Evolutionary conservation across 2,888 invertebrate species (phyloP), one percentile per base, ranked within the genome.

Genomic region (Leptinotarsa peninsularis): DNA sequence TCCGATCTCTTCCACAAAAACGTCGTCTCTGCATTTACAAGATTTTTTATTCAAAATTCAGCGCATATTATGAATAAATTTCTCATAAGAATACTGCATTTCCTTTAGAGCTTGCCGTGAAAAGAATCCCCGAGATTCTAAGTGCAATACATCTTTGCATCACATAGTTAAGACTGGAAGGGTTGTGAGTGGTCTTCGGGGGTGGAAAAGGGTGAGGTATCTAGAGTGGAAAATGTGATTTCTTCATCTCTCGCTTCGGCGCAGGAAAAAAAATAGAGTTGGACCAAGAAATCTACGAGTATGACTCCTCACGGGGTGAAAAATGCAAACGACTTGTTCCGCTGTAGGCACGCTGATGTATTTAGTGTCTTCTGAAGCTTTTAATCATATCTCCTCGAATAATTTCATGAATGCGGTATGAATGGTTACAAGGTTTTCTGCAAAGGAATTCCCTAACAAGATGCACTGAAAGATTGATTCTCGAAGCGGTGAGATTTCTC

Each of bases 201-300:
- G 84, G 80, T 77, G 80, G 81, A 75, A 78, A 79, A 78, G 80
- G 81, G 75, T 72, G 78, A 76, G 81, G 81, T 83, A 86, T 85
- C 84, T 87, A 85, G 85, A 88, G 88, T 88, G 87, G 87, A 88
- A 88, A 88, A 88, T 88, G 87, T 87, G 87, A 88, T 88, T 88
- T 88, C 88, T 88, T 88, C 88, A 86, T 88, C 86, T 87, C 83
- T 80, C 83, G 84, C 82, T 82, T 76, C 80, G 82, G 80, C 81
- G 82, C 80, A 81, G 82, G 78, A 81, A 82, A 81, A 82, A 83
- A 82, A 82, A 43, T 67, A 60, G 67, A 73, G 73, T 21, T 79
- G 73, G 60, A 27, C 68, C 56, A 54, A 49, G 68, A 54, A 68
- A 49, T 33, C 10, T 63, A 4, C n/a, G 63, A 10, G 10, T n/a